phyloP scores from a whole-genome alignment of 2,113 vertebrate genomes.

The Nothocercus julius region DNA sequence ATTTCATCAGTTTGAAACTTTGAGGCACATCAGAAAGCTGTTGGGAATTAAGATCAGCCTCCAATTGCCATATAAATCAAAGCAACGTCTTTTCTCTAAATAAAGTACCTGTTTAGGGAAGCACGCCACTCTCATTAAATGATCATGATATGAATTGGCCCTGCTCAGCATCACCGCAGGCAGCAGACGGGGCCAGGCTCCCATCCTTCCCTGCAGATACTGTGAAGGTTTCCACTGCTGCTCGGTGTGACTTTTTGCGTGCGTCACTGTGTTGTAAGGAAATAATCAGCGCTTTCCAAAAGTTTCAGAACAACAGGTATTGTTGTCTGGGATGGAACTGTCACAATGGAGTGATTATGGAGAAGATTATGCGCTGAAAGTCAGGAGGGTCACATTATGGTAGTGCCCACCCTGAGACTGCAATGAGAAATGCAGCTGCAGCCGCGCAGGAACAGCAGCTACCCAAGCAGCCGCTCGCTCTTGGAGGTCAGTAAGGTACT shows the following conservation, averaged over 20 bases:
- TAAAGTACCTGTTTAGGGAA: conserved; percentile 24
- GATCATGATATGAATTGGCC: background rate
- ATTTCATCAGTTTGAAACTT: conserved; percentile 56
- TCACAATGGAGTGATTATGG: background rate
- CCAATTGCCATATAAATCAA: conserved; percentile 52
- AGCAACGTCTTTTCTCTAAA: conserved; percentile 27
- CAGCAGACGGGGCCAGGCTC: background rate
- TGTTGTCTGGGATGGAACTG: background rate
- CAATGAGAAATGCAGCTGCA: no score
- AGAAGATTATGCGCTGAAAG: background rate
- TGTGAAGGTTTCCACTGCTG: fast-evolving
- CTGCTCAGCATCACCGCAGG: fast-evolving
- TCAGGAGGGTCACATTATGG: background rate
- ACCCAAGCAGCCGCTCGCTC: background rate
- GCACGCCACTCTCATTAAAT: conserved; percentile 34
- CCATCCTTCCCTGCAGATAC: background rate
- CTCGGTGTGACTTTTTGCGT: background rate
- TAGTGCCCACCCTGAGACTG: background rate
- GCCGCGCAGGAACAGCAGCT: background rate
- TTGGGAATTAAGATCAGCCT: conserved; percentile 54
- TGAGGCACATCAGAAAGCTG: background rate
- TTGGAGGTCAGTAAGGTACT: background rate
- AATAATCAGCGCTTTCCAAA: background rate
- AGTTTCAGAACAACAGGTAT: background rate
- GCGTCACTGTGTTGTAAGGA: fast-evolving